Conservation (phyloP, 2,797 vertebrate genomes). For the Tenualosa thibaudeaui region DNA sequence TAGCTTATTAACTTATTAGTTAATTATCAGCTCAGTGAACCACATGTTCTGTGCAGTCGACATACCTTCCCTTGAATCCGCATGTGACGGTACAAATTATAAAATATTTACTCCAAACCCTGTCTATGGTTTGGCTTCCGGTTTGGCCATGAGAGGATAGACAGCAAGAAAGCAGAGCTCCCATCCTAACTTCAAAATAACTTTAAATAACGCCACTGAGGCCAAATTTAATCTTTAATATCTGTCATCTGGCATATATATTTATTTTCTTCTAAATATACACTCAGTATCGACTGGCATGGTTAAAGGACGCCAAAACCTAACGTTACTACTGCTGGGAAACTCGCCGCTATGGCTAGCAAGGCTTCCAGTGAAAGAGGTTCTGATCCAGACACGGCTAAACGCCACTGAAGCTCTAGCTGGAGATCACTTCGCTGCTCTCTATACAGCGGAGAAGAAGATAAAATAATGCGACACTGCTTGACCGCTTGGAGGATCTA, state of each 20-base stretch:
- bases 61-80: no score
- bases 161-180: not conserved
- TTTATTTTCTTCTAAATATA: not conserved
- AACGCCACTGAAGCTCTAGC: no score
- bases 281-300: not conserved
- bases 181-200: not conserved
- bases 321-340: no score
- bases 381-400: not conserved
- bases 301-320: not conserved
- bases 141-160: not conserved
- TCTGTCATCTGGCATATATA: not conserved
- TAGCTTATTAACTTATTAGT: no score
- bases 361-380: not conserved
- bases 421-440: not conserved
- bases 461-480: not conserved
- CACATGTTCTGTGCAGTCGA: no score
- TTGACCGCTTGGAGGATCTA: not conserved
- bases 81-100: no score
- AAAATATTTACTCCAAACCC: no score
- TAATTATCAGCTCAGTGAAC: no score
- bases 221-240: no score
- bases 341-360: not conserved
- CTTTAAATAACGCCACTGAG: not conserved
- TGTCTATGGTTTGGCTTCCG: not conserved
- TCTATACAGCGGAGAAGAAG: not conserved